phyloP scores from a whole-genome alignment of 2,113 vertebrate genomes.

The Tiliqua scincoides region DNA sequence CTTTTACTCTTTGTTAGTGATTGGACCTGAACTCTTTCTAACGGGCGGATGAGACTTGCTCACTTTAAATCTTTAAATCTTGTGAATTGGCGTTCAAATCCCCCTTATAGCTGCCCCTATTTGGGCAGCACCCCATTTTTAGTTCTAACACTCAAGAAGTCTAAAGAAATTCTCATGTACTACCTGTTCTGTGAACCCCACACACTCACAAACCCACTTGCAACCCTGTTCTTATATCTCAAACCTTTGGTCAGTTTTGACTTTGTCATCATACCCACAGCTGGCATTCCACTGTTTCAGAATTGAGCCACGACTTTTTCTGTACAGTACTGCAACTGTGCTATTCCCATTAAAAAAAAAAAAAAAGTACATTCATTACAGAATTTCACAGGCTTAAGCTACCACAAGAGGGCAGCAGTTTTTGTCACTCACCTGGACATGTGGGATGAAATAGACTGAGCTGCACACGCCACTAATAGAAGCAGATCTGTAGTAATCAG shows the following conservation, averaged over 20 bases:
- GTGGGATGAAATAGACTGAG: constrained; percentile 12
- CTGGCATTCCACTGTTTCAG: background rate
- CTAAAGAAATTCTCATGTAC: too few relatives aligned
- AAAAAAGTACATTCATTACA: background rate
- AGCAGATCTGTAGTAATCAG: constrained; percentile 26
- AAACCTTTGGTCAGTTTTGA: background rate
- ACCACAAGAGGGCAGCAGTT: constrained; percentile 61
- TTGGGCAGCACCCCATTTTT: too few relatives aligned
- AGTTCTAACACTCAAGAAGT: too few relatives aligned
- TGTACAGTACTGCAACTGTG: background rate
- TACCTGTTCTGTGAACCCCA: background rate
- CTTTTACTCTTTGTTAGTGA: too few relatives aligned
- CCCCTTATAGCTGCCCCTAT: too few relatives aligned
- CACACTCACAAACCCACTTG: background rate
- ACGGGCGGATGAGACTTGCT: too few relatives aligned
- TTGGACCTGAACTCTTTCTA: too few relatives aligned
- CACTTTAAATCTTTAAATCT: too few relatives aligned
- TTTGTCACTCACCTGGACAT: constrained; percentile 39
- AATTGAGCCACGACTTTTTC: background rate
- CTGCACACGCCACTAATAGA: constrained; percentile 21
- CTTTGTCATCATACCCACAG: background rate
- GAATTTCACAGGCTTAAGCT: constrained; percentile 37
- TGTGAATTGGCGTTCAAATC: too few relatives aligned
- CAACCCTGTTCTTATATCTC: background rate
- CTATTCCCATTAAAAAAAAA: background rate